Percentiles rank a stretch among this genome's conserved stretches.
These are phyloP conservation scores for Drosophila biarmipes DNA, from an alignment of 1,140 invertebrate genomes.

Conservation along the genomic window DNA sequence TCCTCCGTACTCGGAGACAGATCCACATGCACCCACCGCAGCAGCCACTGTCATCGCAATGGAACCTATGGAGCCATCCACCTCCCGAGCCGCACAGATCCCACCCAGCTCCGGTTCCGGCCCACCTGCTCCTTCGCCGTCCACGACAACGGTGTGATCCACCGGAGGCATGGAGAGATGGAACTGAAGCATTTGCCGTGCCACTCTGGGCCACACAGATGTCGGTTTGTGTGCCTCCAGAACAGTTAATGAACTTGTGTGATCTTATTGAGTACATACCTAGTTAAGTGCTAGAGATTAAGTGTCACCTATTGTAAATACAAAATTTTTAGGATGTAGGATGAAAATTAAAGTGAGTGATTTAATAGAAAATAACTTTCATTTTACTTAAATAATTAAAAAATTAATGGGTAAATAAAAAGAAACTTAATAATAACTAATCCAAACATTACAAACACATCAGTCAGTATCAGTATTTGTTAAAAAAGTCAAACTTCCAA, in stretches of 20 bases:
- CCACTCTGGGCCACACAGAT: slow-evolving; percentile 68
- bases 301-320: slow-evolving; percentile 66
- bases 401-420: too few relatives aligned
- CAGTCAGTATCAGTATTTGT: too few relatives aligned
- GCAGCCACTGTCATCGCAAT: slow-evolving; percentile 28
- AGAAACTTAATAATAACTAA: too few relatives aligned
- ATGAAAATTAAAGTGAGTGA: slow-evolving; percentile 52
- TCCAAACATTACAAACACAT: not conserved
- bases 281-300: slow-evolving; percentile 55
- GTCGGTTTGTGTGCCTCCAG: slow-evolving; percentile 51
- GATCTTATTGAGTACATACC: slow-evolving; percentile 68
- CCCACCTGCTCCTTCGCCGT: not conserved
- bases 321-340: slow-evolving; percentile 66
- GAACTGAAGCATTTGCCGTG: slow-evolving; percentile 50
- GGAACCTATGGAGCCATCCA: slow-evolving; percentile 57
- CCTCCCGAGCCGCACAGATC: slow-evolving; percentile 69
- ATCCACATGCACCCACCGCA: slow-evolving; percentile 35
- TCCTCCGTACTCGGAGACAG: slow-evolving; percentile 69
- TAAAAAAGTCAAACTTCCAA: too few relatives aligned
- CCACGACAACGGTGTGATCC: not conserved
- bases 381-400: not conserved
- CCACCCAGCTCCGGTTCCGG: slow-evolving; percentile 15
- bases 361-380: not conserved
- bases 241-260: slow-evolving; percentile 70
- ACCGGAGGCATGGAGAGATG: not conserved